Conservation (phyloP, 2,113 vertebrate species). For the Amblyornis subalaris region DNA sequence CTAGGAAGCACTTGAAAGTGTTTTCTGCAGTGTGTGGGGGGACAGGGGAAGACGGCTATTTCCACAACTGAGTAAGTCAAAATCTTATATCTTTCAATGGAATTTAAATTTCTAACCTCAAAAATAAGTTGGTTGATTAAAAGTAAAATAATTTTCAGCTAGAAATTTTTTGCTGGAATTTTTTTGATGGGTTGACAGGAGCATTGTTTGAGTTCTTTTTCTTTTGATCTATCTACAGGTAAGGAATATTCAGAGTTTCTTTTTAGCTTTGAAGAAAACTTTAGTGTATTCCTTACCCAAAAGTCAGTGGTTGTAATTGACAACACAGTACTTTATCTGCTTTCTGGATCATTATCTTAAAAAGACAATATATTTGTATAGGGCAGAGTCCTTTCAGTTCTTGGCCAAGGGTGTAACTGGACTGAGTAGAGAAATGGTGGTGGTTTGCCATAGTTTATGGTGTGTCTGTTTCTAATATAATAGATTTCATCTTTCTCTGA, state of each 20-base stretch:
- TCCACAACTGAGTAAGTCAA: background rate
- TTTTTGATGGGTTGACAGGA: background rate
- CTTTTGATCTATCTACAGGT: background rate
- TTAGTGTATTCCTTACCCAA: background rate
- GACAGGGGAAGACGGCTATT: background rate
- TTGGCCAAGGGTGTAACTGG: background rate
- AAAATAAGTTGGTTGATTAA: background rate
- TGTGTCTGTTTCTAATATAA: background rate
- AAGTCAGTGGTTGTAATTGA: background rate
- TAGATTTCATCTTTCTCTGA: background rate
- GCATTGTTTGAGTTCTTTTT: background rate
- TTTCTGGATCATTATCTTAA: background rate
- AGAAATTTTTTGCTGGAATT: background rate
- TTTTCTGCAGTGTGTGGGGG: fast-evolving
- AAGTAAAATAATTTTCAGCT: background rate
- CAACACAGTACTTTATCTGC: background rate
- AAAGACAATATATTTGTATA: background rate
- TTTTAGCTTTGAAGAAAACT: background rate
- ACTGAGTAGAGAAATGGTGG: background rate
- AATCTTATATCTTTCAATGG: background rate
- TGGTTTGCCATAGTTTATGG: background rate
- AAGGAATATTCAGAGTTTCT: background rate
- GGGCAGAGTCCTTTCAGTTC: background rate
- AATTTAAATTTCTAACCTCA: background rate
- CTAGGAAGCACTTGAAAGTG: background rate